A percentile compares a stretch with the other conserved stretches of the same genome.
These are phyloP conservation scores for Hippoglossus hippoglossus DNA, from an alignment of 2,797 vertebrate species.

Conservation along the genomic window DNA sequence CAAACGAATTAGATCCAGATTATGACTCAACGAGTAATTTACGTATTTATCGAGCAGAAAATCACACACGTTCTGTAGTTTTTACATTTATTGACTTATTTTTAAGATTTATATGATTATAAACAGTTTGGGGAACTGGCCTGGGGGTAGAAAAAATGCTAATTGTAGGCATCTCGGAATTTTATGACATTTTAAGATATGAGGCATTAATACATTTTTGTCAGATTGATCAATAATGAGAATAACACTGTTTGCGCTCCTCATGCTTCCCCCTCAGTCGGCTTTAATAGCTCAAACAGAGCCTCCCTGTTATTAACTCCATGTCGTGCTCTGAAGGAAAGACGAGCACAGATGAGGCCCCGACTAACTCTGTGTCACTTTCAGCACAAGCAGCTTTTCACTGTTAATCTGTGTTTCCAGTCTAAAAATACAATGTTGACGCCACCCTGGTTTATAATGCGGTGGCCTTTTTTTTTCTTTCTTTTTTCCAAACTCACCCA, in stretches of 20 bases:
- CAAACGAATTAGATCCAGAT: slow-evolving; percentile 20
- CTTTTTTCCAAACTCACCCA: slow-evolving; percentile 85
- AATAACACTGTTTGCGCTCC: not conserved
- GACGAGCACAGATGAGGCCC: slow-evolving; percentile 16
- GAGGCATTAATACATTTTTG: not conserved
- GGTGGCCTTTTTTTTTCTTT: slow-evolving; percentile 1
- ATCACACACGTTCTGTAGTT: not conserved
- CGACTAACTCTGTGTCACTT: slow-evolving; percentile 5
- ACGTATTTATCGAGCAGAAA: not conserved
- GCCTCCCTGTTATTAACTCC: too few species aligned
- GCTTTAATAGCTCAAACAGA: too few species aligned
- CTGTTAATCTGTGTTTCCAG: slow-evolving; percentile 42
- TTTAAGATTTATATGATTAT: not conserved
- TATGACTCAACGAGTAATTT: not conserved
- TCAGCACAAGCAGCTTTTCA: slow-evolving; percentile 30
- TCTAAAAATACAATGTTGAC: slow-evolving; percentile 51
- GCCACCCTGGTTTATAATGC: slow-evolving; percentile 40
- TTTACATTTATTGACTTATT: not conserved
- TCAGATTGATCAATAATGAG: not conserved
- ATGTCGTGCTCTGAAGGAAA: slow-evolving; percentile 1
- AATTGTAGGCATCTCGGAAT: not conserved
- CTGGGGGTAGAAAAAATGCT: not conserved
- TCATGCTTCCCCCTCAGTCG: too few species aligned
- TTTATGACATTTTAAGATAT: not conserved
- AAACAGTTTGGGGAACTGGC: not conserved